These are phyloP conservation scores for Periplaneta americana DNA, from an alignment of 1,140 invertebrate genomes.

Conservation along the genomic window DNA sequence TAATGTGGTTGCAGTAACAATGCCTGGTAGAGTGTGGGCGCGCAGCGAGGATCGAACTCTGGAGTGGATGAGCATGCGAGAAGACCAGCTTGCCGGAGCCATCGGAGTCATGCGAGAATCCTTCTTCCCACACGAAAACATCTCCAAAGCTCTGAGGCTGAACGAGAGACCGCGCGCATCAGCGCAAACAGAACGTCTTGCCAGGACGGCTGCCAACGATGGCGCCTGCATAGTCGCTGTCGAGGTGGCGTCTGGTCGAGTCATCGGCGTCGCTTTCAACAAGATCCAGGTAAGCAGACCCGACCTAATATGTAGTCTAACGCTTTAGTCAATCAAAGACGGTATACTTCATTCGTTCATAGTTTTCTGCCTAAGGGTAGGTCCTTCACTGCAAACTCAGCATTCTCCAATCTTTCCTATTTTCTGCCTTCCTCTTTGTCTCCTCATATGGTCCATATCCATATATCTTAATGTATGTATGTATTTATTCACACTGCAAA, in stretches of 20 bases:
- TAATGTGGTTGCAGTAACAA: no score
- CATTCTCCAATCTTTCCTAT: no score
- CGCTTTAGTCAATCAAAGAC: no score
- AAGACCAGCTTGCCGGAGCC: not conserved
- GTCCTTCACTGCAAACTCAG: no score
- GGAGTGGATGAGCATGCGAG: not conserved
- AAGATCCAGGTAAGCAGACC: not conserved
- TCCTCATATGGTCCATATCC: no score
- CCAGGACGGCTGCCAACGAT: not conserved
- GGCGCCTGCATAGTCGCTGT: not conserved
- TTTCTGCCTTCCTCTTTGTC: no score
- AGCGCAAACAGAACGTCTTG: not conserved
- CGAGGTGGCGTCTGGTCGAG: not conserved
- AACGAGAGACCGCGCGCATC: not conserved
- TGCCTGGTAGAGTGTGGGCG: not conserved
- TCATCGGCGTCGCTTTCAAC: not conserved
- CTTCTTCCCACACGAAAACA: not conserved
- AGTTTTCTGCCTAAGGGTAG: no score
- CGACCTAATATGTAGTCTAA: no score
- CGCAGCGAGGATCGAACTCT: not conserved
- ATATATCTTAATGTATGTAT: no score
- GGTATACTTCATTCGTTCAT: no score
- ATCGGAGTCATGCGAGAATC: not conserved
- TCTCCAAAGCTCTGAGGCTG: not conserved
- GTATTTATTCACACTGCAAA: no score